These are phyloP conservation scores for Sander lucioperca DNA, from an alignment of 2,113 vertebrate species.

Conservation along the genomic window DNA sequence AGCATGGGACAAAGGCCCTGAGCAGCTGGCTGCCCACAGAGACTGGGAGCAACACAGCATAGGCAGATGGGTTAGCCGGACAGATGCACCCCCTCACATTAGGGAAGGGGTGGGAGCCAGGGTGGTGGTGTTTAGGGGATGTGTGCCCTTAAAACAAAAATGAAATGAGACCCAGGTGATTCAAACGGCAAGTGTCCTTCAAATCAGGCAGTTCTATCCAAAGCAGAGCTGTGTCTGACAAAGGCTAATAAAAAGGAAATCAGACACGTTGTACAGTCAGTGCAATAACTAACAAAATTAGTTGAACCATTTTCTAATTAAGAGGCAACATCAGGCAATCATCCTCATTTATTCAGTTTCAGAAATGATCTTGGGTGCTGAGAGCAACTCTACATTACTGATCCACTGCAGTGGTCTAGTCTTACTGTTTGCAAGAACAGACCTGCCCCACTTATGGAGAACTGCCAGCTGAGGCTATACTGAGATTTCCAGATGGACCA, in stretches of 20 bases:
- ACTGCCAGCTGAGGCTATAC: conserved; percentile 48
- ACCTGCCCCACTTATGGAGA: conserved; percentile 57
- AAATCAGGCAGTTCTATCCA: conserved; percentile 2
- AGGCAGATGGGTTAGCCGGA: conserved; percentile 70
- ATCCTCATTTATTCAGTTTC: conserved; percentile 3
- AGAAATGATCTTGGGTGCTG: background rate
- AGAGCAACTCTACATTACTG: conserved; percentile 9
- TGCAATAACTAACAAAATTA: background rate
- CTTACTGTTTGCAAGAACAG: conserved; percentile 33
- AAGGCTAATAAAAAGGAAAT: conserved; percentile 4
- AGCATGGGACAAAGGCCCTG: conserved; percentile 75
- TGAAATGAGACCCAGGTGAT: conserved; percentile 26
- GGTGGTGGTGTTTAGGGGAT: background rate
- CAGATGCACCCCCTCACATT: conserved; percentile 67
- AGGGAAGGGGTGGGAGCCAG: background rate
- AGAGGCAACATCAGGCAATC: background rate
- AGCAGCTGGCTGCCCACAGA: conserved; percentile 77
- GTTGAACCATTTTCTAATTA: background rate
- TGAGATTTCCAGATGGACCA: conserved; percentile 54
- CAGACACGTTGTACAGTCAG: background rate
- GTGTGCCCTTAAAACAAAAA: conserved; percentile 32
- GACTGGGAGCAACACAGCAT: conserved; percentile 57
- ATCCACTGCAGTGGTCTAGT: conserved; percentile 34
- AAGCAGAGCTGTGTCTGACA: background rate
- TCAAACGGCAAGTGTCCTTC: background rate